Evolutionary conservation across 1,140 invertebrate species (phyloP).

Genomic region (Macrocentrus cingulum): DNA sequence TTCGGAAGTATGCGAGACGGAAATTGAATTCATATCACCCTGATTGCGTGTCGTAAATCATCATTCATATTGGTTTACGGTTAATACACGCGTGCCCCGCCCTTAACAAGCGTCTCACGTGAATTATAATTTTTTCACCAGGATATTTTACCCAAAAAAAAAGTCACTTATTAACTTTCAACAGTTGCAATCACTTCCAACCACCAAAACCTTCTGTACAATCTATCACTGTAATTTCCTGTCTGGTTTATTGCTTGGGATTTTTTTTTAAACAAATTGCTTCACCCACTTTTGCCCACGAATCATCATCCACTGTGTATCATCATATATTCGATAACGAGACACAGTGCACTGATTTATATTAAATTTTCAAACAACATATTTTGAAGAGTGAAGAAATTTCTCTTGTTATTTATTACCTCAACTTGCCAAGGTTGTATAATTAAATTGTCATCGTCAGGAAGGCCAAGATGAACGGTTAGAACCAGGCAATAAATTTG

Average conservation of each 20-base stretch:
- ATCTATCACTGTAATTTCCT: conserved; percentile 19
- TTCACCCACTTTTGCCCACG: not conserved
- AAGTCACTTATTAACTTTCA: conserved; percentile 24
- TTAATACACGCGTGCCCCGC: not conserved
- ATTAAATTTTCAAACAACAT: too few relatives aligned
- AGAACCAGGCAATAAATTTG: too few relatives aligned
- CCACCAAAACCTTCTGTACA: not conserved
- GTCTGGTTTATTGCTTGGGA: not conserved
- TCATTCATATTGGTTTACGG: not conserved
- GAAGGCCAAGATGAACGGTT: too few relatives aligned
- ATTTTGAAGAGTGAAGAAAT: too few relatives aligned
- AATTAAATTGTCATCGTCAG: too few relatives aligned
- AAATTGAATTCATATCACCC: not conserved
- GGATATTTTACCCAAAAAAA: not conserved
- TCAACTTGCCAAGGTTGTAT: too few relatives aligned
- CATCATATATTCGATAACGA: too few relatives aligned
- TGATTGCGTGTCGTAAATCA: not conserved
- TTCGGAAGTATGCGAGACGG: too few relatives aligned
- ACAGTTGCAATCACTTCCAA: not conserved
- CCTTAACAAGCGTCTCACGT: not conserved
- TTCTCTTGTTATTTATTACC: too few relatives aligned
- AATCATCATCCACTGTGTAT: not conserved
- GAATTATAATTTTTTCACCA: conserved; percentile 2
- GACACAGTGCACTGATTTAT: too few relatives aligned
- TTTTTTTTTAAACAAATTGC: not conserved